Base-by-base conservation (phyloP, 2,113 vertebrate genomes). In the Procavia capensis region DNA sequence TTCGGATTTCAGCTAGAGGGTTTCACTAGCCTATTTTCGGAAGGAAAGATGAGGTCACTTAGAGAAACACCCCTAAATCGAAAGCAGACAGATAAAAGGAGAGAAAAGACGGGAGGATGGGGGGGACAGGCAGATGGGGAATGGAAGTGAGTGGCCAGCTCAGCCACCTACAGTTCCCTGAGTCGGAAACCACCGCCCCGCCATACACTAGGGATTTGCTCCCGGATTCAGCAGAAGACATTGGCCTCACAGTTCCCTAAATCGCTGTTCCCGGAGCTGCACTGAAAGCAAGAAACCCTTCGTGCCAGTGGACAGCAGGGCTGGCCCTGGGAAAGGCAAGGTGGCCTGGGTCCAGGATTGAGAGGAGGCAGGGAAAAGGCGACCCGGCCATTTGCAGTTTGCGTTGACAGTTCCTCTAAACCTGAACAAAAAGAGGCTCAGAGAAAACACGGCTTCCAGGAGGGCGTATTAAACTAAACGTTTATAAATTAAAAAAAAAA, bases 401-500 rank as follows among this genome's bases (percentile, higher is more conserved):
- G 1, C 2, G 1, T 27, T 20, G 6, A 20, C 25, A 25, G 31
- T 29, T 50, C 31, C 50, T 66, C n/a, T 7, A n/a, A 70, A 94
- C 66, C 43, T 2, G 0, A 39, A 39, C 4, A 0, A 20, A 95
- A 61, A 95, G 0, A 3, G 74, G 91, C 80, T 95, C 47, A 98
- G 93, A 96, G 97, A 98, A 3, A 45, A 98, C 97, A 92, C 94
- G 83, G 78, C 57, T 3, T 54, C 54, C 76, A 88, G 78, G 72
- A 31, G 13, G 14, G 92, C 81, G 94, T 96, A 96, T 98, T 97
- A 95, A 98, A 98, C 96, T 98, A 97, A 96, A 97, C 88, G 96
- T 99, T 99, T 99, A 99, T 99, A 99, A 99, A 98, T 99, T 98
- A 99, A 97, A 98, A 96, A 92, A 45, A 93, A 63, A 91, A 88